phyloP scores from a whole-genome alignment of 2,113 vertebrate species.

The Rhabdomys dilectus region DNA sequence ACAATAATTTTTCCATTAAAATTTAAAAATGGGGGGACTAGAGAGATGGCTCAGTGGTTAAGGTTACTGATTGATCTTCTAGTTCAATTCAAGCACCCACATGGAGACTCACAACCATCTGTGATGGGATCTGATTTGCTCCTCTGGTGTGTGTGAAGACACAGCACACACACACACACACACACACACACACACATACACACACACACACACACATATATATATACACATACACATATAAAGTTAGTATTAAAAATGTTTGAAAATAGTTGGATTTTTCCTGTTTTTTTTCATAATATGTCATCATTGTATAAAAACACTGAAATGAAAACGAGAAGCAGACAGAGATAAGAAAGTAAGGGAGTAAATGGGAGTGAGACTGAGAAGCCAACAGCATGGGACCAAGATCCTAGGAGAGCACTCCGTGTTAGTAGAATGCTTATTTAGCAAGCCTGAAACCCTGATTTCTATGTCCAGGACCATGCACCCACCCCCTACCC shows the following conservation, averaged over 20 bases:
- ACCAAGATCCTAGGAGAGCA: neutral
- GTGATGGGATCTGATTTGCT: too few species aligned
- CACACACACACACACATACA: too few species aligned
- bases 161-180: too few species aligned
- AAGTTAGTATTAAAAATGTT: neutral
- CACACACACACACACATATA: too few species aligned
- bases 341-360: neutral
- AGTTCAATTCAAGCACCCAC: too few species aligned
- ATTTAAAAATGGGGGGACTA: too few species aligned
- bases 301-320: slow-evolving; percentile 22
- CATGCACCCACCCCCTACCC: too few species aligned
- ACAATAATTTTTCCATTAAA: neutral
- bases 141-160: too few species aligned
- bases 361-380: neutral
- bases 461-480: neutral
- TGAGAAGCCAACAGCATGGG: neutral
- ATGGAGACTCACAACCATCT: too few species aligned
- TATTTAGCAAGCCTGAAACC: neutral
- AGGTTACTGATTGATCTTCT: too few species aligned
- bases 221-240: too few species aligned
- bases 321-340: neutral
- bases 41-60: too few species aligned
- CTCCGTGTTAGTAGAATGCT: neutral
- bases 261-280: neutral
- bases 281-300: neutral